Evolutionary conservation across 1,140 invertebrate species (phyloP), one percentile per base, ranked within the genome.

Genomic region (Holotrichia oblita): DNA sequence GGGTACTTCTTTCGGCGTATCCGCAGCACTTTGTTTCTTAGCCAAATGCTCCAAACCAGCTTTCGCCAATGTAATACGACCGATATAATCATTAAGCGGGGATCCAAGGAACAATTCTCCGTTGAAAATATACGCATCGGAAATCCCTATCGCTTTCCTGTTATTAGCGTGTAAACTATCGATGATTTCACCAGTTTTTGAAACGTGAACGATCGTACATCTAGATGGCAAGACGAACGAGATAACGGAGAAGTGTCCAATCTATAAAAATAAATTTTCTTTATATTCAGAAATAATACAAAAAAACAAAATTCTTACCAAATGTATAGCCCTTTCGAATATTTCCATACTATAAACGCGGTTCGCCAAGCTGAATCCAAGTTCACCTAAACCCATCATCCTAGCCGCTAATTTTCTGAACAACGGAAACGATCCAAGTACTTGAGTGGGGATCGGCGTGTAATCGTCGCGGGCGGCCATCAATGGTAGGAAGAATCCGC

Each of bases 81-180:
- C 92, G 61, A 96, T 85, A 82, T 90, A 94, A 24, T 91, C 85
- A 83, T 92, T 91, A 79, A 89, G 90, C 8, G 94, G 94, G n/a
- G 91, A 92, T 14, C 95, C 93, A 0, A 94, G 83, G 85, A 91
- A 93, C 2, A 93, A 87, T 79, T 85, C 89, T 64, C 83, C 89
- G 78, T 89, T 85, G 34, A 88, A 84, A 48, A 93, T 89, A 76
- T 91, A 89, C 1, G 91, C 91, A 83, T 93, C 91, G 85, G 89
- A 90, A 17, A 92, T 89, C n/a, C 80, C 78, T 3, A 24, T 12
- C 3, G 92, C 59, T 77, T 84, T 87, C 9, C 82, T 82, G 83
- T 92, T 89, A 0, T 86, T 88, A 41, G 87, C 87, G 81, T 91
- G 91, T 75, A 92, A 89, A 73, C 88, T 88, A 64, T 91, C 89